A percentile compares a stretch with the other conserved stretches of the same genome.
Evolutionary conservation across 2,113 vertebrate genomes (phyloP).

Genomic region (Oryzias melastigma): DNA sequence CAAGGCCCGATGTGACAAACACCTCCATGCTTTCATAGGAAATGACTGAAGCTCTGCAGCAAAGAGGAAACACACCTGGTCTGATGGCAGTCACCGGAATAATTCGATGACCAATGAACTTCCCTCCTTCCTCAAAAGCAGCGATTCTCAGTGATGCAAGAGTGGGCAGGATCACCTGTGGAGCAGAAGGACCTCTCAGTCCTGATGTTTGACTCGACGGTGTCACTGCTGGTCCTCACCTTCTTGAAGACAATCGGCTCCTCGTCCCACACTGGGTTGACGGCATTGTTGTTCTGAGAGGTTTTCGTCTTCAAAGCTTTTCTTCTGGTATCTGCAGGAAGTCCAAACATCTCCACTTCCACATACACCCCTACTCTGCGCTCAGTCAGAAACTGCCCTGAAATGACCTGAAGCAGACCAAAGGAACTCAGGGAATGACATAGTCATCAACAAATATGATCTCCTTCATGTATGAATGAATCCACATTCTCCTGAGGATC

Average conservation of each 20-base stretch:
- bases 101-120: slow-evolving; percentile 94
- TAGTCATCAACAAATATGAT: too few relatives aligned
- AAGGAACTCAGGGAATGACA: background rate
- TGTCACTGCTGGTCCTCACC: slow-evolving; percentile 62
- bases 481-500: background rate
- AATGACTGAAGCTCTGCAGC: background rate
- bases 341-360: slow-evolving; percentile 97
- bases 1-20: background rate
- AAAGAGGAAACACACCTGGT: slow-evolving; percentile 78
- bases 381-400: slow-evolving; percentile 95
- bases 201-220: background rate
- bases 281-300: slow-evolving; percentile 89
- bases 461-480: background rate
- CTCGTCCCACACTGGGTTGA: slow-evolving; percentile 97
- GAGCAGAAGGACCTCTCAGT: background rate
- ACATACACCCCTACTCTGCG: slow-evolving; percentile 93
- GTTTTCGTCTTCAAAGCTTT: slow-evolving; percentile 97
- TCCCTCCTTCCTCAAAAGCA: slow-evolving; percentile 95
- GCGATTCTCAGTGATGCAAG: slow-evolving; percentile 92
- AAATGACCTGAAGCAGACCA: slow-evolving; percentile 87
- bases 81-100: slow-evolving; percentile 92
- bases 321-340: slow-evolving; percentile 92
- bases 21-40: background rate
- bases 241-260: slow-evolving; percentile 96
- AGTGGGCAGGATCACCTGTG: slow-evolving; percentile 91